Evolutionary conservation across 2,113 vertebrate species (phyloP).

Genomic region (Chaetodon trifascialis): DNA sequence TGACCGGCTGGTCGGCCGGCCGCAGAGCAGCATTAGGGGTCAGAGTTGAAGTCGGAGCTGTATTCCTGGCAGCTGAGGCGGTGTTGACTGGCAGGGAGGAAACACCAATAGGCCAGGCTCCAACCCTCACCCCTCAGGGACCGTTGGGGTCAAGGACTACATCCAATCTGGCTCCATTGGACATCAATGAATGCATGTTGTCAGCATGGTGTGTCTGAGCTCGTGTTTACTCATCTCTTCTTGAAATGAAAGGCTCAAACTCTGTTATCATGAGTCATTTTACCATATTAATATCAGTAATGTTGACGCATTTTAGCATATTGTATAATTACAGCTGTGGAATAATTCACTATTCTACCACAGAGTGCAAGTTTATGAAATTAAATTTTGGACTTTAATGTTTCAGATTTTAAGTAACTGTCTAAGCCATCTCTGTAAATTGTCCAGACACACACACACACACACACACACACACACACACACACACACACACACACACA

Average conservation of each 20-base stretch:
- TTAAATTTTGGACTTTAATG: neutral
- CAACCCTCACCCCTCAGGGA: constrained; percentile 48
- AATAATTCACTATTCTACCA: neutral
- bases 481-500: neutral
- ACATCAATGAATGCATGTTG: constrained; percentile 51
- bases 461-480: no score
- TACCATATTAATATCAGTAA: neutral
- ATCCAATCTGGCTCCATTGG: constrained; percentile 71
- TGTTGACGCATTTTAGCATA: neutral
- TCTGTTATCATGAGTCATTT: neutral
- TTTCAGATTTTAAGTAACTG: neutral
- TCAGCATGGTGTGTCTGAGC: neutral
- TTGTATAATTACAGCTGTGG: neutral
- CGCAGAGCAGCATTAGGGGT: constrained; percentile 36
- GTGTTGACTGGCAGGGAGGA: constrained; percentile 63
- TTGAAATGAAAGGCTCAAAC: neutral
- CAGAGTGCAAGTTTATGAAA: neutral
- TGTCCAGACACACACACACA: neutral
- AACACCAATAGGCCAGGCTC: constrained; percentile 52
- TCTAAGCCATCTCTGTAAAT: neutral
- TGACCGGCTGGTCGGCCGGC: constrained; percentile 8
- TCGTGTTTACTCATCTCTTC: neutral
- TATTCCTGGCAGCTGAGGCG: constrained; percentile 67
- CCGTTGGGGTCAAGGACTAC: constrained; percentile 58
- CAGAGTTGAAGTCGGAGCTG: constrained; percentile 48